phyloP scores from a whole-genome alignment of 2,797 vertebrate species.

The Syngnathus acus region DNA sequence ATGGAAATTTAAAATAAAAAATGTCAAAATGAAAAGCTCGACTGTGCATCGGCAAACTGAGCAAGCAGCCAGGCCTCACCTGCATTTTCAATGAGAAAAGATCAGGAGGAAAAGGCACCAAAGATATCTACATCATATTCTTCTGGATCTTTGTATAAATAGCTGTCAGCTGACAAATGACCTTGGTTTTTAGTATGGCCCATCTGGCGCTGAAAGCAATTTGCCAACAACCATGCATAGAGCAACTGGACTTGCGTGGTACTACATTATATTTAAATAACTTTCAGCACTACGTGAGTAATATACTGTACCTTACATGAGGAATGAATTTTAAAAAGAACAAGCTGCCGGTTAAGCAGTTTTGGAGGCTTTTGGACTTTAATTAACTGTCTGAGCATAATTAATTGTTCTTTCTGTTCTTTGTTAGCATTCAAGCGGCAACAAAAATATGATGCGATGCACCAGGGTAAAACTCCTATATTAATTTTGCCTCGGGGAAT shows the following conservation, averaged over 20 bases:
- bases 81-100: not conserved
- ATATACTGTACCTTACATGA: too few species aligned
- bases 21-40: not conserved
- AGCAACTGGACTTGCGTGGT: not conserved
- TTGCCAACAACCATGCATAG: not conserved
- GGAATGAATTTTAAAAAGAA: too few species aligned
- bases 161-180: not conserved
- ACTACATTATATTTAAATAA: not conserved
- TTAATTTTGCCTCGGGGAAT: not conserved
- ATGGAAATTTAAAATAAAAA: not conserved
- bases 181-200: not conserved
- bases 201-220: not conserved
- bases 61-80: not conserved
- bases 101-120: not conserved
- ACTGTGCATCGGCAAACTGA: not conserved
- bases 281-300: not conserved
- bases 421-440: not conserved
- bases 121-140: not conserved
- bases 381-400: too few species aligned
- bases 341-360: too few species aligned
- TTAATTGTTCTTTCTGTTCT: too few species aligned
- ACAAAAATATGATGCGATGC: too few species aligned
- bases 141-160: not conserved
- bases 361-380: too few species aligned
- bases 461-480: not conserved